phyloP scores from a whole-genome alignment of 2,797 vertebrate genomes.

The Eupleurogrammus muticus region DNA sequence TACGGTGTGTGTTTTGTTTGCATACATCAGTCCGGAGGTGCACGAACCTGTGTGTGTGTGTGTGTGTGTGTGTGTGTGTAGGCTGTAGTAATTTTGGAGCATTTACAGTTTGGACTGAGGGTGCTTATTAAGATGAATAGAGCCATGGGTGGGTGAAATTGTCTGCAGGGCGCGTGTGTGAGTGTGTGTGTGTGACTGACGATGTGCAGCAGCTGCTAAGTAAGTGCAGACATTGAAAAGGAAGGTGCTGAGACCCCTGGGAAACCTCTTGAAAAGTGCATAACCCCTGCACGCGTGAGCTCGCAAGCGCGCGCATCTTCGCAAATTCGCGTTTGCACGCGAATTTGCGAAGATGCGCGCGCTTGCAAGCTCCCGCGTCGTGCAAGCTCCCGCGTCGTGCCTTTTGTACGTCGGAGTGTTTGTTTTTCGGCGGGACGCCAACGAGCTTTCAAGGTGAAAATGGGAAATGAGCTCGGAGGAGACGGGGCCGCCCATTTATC shows the following conservation, averaged over 20 bases:
- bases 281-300: slow-evolving; percentile 54
- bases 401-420: slow-evolving; percentile 19
- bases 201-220: slow-evolving; percentile 58
- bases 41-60: slow-evolving; percentile 1
- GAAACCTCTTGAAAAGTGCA: slow-evolving; percentile 64
- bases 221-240: slow-evolving; percentile 34
- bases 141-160: slow-evolving; percentile 32
- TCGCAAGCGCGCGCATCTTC: too few species aligned
- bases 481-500: slow-evolving; percentile 37
- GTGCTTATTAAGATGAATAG: slow-evolving; percentile 46
- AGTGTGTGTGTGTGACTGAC: slow-evolving; percentile 6
- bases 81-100: slow-evolving; percentile 30
- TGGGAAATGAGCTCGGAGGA: slow-evolving; percentile 36
- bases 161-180: slow-evolving; percentile 11
- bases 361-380: neutral
- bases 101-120: slow-evolving; percentile 31
- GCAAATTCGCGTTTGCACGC: slow-evolving; percentile 3
- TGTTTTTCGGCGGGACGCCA: slow-evolving; percentile 11
- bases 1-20: slow-evolving; percentile 2
- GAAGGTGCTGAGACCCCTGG: slow-evolving; percentile 45
- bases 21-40: neutral
- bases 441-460: slow-evolving; percentile 54
- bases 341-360: neutral
- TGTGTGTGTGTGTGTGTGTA: slow-evolving; percentile 9
- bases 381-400: neutral